Base-by-base conservation (phyloP, 2,113 vertebrate genomes). In the Poecile atricapillus region DNA sequence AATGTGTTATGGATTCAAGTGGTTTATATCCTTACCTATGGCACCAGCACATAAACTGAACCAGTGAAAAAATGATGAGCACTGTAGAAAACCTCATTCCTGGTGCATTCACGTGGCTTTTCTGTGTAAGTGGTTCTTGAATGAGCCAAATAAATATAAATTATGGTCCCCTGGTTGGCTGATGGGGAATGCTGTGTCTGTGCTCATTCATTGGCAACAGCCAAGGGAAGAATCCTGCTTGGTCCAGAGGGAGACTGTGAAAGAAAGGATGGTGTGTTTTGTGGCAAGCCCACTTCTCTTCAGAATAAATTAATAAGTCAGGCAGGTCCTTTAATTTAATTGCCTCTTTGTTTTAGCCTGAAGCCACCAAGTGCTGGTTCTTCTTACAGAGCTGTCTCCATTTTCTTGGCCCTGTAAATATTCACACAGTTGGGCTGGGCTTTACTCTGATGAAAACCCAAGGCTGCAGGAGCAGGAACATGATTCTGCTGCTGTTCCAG, bases 191-290 rank as follows among this genome's bases (percentile, higher is more conserved):
- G 2, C 10, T 56, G 71, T 9, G 1, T 68, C 76, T 56, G 79
- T 35, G 49, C 70, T 14, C 5, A 2, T 13, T 46, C 49, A 19
- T 19, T 39, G 18, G 55, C 68, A 63, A 1, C 49, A 27, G 65
- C 47, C 37, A 9, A 14, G 79, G 39, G 18, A 10, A 41, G 46
- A 17, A 25, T 50, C 44, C 83, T 44, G 11, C 33, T 70, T 14
- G 53, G 25, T 50, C 79, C 59, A 3, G 28, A 5, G 41, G 37
- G 11, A 64, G 69, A 22, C 50, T 23, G 33, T 11, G 19, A 21
- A 69, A 95, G 69, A 96, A 96, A 71, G 23, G 22, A 58, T 3
- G n/a, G 77, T 82, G 93, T 96, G 70, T 89, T 91, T n/a, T 50
- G 68, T 87, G 82, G 52, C 81, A 77, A 83, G 78, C 35, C 11